phyloP scores from a whole-genome alignment of 2,888 invertebrate genomes.

The Acleris holmiana region DNA sequence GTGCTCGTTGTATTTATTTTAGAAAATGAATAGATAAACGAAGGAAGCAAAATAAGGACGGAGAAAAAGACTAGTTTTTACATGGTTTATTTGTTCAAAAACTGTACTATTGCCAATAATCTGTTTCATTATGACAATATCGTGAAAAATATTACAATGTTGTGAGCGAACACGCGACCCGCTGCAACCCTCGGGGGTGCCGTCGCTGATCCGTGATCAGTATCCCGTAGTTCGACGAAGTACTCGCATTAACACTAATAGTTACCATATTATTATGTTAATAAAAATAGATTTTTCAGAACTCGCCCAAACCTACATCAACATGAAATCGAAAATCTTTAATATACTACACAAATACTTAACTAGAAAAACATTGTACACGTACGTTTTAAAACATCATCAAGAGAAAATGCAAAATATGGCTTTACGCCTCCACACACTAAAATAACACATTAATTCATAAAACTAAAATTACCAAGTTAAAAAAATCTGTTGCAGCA shows the following conservation, averaged over 20 bases:
- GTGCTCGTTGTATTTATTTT: too few species aligned
- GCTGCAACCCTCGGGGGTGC: too few species aligned
- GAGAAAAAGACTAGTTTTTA: slow-evolving; percentile 57
- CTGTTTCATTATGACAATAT: slow-evolving; percentile 63
- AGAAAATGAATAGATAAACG: too few species aligned
- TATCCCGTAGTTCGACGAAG: slow-evolving; percentile 51
- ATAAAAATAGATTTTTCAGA: slow-evolving; percentile 61
- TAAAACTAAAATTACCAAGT: slow-evolving; percentile 5
- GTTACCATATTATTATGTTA: slow-evolving; percentile 41
- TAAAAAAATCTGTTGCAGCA: background rate
- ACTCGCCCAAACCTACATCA: slow-evolving; percentile 52
- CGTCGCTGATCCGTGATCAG: too few species aligned
- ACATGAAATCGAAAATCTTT: slow-evolving; percentile 47
- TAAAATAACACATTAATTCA: slow-evolving; percentile 23
- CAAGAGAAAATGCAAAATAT: slow-evolving; percentile 16
- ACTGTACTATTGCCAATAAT: slow-evolving; percentile 64
- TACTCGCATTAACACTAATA: slow-evolving; percentile 33
- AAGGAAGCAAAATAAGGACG: background rate
- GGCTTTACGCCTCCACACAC: slow-evolving; percentile 8
- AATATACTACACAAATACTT: slow-evolving; percentile 40
- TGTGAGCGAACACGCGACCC: slow-evolving; percentile 46
- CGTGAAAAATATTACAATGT: slow-evolving; percentile 63
- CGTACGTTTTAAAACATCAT: slow-evolving; percentile 19
- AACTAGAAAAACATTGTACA: slow-evolving; percentile 34
- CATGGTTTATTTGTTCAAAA: slow-evolving; percentile 72